Evolutionary conservation across 2,113 vertebrate species (phyloP).

Genomic region (Hydropotes inermis): DNA sequence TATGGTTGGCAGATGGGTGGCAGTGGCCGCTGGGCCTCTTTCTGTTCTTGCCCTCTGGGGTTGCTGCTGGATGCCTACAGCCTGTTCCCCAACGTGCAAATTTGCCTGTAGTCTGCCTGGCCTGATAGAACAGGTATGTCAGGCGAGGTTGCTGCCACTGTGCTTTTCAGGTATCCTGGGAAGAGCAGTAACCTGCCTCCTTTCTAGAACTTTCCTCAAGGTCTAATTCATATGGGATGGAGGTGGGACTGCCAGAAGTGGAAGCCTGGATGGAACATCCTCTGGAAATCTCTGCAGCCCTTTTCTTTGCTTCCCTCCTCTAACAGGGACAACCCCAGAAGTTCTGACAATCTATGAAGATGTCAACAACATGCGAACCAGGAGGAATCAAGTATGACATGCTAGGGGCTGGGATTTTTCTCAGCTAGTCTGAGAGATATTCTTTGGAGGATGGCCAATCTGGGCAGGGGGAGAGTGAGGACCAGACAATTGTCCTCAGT

Average conservation of each 20-base stretch:
- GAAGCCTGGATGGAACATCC: neutral
- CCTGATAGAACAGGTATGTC: neutral
- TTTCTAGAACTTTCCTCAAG: neutral
- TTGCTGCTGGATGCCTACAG: too few relatives aligned
- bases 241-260: neutral
- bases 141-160: too few relatives aligned
- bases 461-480: neutral
- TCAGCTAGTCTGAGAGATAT: neutral
- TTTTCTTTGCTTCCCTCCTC: neutral
- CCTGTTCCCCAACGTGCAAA: rapidly evolving
- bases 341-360: slow-evolving; percentile 19
- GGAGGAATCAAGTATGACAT: neutral
- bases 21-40: too few relatives aligned
- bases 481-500: neutral
- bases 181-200: neutral
- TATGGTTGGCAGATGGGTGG: too few relatives aligned
- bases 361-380: neutral
- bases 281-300: neutral
- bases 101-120: neutral
- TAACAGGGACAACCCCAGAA: neutral
- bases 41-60: neutral
- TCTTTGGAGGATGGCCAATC: neutral
- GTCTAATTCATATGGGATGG: neutral
- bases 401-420: neutral
- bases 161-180: neutral